Conservation (phyloP, 2,888 invertebrate genomes). For the Myopa testacea region DNA sequence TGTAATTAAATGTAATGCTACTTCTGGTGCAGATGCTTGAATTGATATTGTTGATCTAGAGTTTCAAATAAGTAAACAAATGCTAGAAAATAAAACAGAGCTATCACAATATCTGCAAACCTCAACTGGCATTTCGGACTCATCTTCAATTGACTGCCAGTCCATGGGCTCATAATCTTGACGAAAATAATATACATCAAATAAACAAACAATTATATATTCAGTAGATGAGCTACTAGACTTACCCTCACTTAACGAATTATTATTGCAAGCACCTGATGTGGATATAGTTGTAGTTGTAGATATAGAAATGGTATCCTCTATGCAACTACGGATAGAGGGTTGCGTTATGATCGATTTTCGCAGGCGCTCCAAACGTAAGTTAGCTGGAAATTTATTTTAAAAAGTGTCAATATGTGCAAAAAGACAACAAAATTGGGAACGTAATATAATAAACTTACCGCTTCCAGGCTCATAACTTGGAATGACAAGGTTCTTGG, state of each 20-base stretch:
- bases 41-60: background rate
- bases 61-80: background rate
- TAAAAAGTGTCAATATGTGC: background rate
- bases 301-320: background rate
- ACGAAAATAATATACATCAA: background rate
- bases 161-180: slow-evolving; percentile 58
- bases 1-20: background rate
- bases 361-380: slow-evolving; percentile 50
- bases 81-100: background rate
- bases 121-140: background rate
- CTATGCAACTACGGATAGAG: background rate
- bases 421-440: background rate
- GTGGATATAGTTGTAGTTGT: background rate
- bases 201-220: background rate
- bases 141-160: slow-evolving; percentile 48
- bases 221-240: background rate
- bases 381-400: slow-evolving; percentile 48
- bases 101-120: background rate
- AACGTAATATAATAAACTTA: slow-evolving; percentile 23
- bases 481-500: slow-evolving; percentile 34
- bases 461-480: slow-evolving; percentile 43
- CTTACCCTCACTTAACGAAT: background rate
- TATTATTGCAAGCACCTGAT: background rate
- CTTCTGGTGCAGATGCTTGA: background rate
- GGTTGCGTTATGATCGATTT: slow-evolving; percentile 46